Evolutionary conservation across 1,140 invertebrate genomes (phyloP).

Genomic region (Cydia fagiglandana): DNA sequence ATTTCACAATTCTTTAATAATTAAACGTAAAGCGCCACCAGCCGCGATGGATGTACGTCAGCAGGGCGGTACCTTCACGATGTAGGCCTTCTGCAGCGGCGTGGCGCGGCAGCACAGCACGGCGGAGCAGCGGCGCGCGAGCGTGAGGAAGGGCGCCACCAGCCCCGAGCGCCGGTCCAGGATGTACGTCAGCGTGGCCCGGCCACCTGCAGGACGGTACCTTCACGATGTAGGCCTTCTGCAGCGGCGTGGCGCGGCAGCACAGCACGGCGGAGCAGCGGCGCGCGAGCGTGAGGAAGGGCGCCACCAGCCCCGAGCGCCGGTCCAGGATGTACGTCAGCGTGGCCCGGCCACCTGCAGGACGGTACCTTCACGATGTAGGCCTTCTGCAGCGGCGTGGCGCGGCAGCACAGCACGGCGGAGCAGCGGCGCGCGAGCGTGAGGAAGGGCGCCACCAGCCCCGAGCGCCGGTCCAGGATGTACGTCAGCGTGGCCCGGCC

Average conservation of each 20-base stretch:
- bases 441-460: neutral
- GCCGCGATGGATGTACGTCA: constrained; percentile 92
- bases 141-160: constrained; percentile 91
- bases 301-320: constrained; percentile 89
- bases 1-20: no score
- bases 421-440: constrained; percentile 77
- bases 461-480: neutral
- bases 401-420: constrained; percentile 56
- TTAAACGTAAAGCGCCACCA: constrained; percentile 75
- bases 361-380: constrained; percentile 82
- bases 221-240: constrained; percentile 76
- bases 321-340: constrained; percentile 90
- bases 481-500: neutral
- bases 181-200: constrained; percentile 93
- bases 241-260: constrained; percentile 87
- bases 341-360: constrained; percentile 95
- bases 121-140: constrained; percentile 92
- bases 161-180: constrained; percentile 89
- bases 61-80: constrained; percentile 85
- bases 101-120: constrained; percentile 98
- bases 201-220: constrained; percentile 92
- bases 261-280: constrained; percentile 96
- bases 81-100: constrained; percentile 95
- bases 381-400: constrained; percentile 37
- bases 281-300: constrained; percentile 93